A percentile compares a stretch with the other conserved stretches of the same genome.
These are phyloP conservation scores for Drosophila cognata DNA, from an alignment of 2,888 invertebrate species.

Conservation along the genomic window DNA sequence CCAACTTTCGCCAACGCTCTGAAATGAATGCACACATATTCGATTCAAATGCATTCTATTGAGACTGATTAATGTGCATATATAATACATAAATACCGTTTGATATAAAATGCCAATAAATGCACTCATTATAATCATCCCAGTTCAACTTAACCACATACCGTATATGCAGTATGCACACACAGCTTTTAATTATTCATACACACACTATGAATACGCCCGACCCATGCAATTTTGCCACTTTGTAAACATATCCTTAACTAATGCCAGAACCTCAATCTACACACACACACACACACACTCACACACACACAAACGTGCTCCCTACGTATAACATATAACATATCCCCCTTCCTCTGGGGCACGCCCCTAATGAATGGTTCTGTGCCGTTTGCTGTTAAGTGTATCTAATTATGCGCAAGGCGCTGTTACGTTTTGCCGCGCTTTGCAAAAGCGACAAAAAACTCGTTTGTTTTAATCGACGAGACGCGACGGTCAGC, in stretches of 20 bases:
- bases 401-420: constrained; percentile 77
- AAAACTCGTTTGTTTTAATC: constrained; percentile 68
- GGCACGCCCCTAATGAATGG: constrained; percentile 72
- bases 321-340: not conserved
- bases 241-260: constrained; percentile 60
- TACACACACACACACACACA: not conserved
- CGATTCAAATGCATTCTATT: constrained; percentile 5
- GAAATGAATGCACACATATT: not conserved
- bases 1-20: not conserved
- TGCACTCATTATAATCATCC: constrained; percentile 35
- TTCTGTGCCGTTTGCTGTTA: constrained; percentile 63
- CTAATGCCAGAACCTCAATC: constrained; percentile 22
- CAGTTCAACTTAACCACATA: not conserved
- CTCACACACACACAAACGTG: not conserved
- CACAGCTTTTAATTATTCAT: constrained; percentile 18
- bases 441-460: constrained; percentile 50
- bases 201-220: not conserved
- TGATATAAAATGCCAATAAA: constrained; percentile 26
- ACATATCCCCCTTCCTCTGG: not conserved
- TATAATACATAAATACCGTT: not conserved
- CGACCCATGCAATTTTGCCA: constrained; percentile 28
- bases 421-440: constrained; percentile 62
- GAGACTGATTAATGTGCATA: constrained; percentile 22
- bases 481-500: constrained; percentile 57
- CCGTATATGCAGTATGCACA: constrained; percentile 9